phyloP scores from a whole-genome alignment of 2,888 invertebrate species.

The Rhopalosiphum nymphaeae region DNA sequence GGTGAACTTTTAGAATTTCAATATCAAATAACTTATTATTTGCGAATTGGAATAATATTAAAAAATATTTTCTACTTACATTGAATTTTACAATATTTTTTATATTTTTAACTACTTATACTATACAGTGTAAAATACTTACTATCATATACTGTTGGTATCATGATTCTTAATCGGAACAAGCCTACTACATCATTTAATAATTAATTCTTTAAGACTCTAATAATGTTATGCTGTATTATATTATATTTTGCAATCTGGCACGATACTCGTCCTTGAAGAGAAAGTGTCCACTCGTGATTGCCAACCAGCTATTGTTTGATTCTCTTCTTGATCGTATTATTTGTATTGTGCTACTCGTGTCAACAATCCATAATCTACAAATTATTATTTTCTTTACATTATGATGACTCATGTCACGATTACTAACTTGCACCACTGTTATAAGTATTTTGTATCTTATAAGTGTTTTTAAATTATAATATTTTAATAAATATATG shows the following conservation, averaged over 20 bases:
- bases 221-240: not conserved
- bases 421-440: not conserved
- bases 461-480: not conserved
- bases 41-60: not conserved
- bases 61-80: not conserved
- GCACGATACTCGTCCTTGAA: conserved; percentile 55
- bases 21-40: not conserved
- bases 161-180: not conserved
- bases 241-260: conserved; percentile 37
- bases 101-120: not conserved
- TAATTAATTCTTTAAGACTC: not conserved
- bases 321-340: conserved; percentile 43
- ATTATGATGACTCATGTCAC: conserved; percentile 32
- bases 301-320: conserved; percentile 49
- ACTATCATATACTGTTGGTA: not conserved
- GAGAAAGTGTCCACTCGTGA: conserved; percentile 56
- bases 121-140: not conserved
- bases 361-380: conserved; percentile 37
- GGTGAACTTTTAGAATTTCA: not conserved
- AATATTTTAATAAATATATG: not conserved
- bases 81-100: not conserved
- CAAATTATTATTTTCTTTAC: conserved; percentile 52
- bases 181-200: not conserved
- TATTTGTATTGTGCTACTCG: conserved; percentile 44
- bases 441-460: not conserved